A percentile compares a stretch with the other conserved stretches of the same genome.
phyloP scores from a whole-genome alignment of 1,140 invertebrate species.

The Matsumurasca onukii region DNA sequence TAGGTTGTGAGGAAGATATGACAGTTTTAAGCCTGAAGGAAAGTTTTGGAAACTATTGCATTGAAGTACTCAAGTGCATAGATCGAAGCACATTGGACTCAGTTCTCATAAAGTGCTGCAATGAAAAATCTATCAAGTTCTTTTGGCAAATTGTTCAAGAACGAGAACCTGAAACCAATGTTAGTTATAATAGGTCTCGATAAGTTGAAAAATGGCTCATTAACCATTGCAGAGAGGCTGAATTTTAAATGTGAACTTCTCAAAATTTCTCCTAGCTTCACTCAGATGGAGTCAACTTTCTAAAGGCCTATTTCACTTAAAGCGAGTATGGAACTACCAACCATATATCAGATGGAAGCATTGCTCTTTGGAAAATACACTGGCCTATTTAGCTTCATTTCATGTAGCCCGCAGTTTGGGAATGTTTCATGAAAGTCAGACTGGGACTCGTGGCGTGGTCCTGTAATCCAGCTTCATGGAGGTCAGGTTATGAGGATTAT shows the following conservation, averaged over 20 bases:
- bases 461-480: no score
- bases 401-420: no score
- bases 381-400: no score
- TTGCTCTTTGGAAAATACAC: no score
- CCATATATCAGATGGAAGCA: no score
- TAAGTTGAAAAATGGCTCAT: background rate
- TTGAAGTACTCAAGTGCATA: constrained; percentile 10
- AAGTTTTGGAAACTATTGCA: constrained; percentile 19
- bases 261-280: background rate
- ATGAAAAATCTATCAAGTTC: constrained; percentile 22
- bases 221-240: background rate
- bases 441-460: no score
- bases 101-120: constrained; percentile 11
- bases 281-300: no score
- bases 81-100: background rate
- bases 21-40: constrained; percentile 13
- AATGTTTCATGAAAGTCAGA: no score
- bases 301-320: no score
- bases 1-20: no score
- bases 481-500: no score
- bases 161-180: background rate
- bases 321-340: no score
- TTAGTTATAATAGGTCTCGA: background rate
- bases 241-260: background rate
- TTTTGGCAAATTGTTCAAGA: constrained; percentile 7